Evolutionary conservation across 2,888 invertebrate species (phyloP), one percentile per base, ranked within the genome.

Genomic region (Drosophila mulleri): DNA sequence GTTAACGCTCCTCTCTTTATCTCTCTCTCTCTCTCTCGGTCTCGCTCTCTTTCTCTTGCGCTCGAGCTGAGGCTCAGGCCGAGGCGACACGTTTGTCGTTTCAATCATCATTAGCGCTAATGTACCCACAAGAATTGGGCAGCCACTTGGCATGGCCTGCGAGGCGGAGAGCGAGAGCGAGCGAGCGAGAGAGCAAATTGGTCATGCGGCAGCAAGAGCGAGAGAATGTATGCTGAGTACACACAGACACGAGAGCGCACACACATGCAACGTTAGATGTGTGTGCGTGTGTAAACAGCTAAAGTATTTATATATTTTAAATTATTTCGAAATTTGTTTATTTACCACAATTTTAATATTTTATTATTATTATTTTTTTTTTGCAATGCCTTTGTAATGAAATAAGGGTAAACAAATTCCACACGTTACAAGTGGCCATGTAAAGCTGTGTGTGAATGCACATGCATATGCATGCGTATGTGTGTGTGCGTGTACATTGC

Each of bases 81-180:
- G 68, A 72, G 70, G 84, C 85, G 83, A 84, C 86, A 89, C 89
- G 89, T 86, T 88, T 86, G 75, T 76, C 92, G 92, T 92, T 93
- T 93, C 92, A 93, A 93, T 93, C 93, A 93, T 93, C 93, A 93
- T 93, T 93, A 93, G 92, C 78, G 89, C 92, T 93, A 93, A 93
- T 93, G 92, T 92, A 93, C 93, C 93, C 93, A 92, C 93, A 93
- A 92, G 92, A 92, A 92, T 92, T 92, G 91, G 89, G 91, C 84
- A 84, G 79, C 78, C 72, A 73, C 77, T 79, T 73, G 71, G 69
- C 70, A 53, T 63, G 72, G 64, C 47, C 44, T 39, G 42, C 26
- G 37, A 52, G 45, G 37, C 20, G 45, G 48, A 39, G 48, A 63
- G 48, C 26, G 37, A 58, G 52, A n/a, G 23, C 6, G n/a, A 39